phyloP scores from a whole-genome alignment of 2,888 invertebrate species.

The Sepiola atlantica region DNA sequence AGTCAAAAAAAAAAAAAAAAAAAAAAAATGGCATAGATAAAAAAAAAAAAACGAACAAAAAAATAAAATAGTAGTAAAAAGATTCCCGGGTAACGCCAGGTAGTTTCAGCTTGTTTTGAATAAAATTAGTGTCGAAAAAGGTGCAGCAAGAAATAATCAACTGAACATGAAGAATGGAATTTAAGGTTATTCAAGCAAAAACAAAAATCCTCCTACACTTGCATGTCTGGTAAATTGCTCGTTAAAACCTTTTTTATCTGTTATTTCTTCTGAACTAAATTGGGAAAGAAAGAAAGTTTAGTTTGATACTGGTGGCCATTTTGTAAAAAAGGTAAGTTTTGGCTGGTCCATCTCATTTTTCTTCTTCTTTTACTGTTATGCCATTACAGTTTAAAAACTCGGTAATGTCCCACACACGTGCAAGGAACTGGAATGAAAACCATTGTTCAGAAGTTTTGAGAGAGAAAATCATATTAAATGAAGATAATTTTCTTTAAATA shows the following conservation, averaged over 20 bases:
- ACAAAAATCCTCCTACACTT: neutral
- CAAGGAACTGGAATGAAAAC: no score
- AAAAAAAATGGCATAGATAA: no score
- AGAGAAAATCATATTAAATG: no score
- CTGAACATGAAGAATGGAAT: neutral
- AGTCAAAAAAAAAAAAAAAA: no score
- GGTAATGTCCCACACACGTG: no score
- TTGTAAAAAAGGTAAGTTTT: neutral
- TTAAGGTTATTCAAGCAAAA: neutral
- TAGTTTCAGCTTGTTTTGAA: no score
- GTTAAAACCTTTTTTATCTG: neutral
- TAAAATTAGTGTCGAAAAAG: neutral
- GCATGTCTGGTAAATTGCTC: neutral
- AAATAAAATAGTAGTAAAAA: no score
- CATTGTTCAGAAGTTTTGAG: no score
- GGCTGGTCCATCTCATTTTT: no score
- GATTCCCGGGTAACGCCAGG: no score
- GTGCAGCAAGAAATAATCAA: neutral
- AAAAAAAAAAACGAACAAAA: no score
- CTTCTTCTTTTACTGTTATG: neutral
- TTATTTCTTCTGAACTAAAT: neutral
- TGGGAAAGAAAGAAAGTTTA: neutral
- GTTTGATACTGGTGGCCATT: neutral
- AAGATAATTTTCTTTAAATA: no score
- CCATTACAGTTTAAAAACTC: neutral